These are phyloP conservation scores for Anneissia japonica DNA, from an alignment of 35 echinoderm and acorn worm species.

Conservation along the genomic window DNA sequence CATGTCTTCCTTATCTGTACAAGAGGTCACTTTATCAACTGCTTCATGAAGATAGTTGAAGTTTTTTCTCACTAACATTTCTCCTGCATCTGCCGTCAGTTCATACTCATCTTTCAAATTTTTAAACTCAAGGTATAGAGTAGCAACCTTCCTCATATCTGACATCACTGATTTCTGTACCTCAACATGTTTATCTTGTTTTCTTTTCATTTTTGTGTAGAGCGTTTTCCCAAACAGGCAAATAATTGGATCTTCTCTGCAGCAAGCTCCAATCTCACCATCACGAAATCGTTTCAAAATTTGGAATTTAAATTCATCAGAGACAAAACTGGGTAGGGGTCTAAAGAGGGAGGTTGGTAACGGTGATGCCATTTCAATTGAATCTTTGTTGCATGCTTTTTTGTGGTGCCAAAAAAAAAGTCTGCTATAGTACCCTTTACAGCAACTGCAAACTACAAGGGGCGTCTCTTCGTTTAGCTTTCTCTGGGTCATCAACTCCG, in stretches of 20 bases:
- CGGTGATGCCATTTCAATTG: neutral
- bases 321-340: neutral
- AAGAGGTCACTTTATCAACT: neutral
- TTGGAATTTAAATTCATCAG: neutral
- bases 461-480: neutral
- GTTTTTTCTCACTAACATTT: neutral
- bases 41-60: neutral
- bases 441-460: neutral
- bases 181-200: constrained; percentile 21
- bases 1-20: neutral
- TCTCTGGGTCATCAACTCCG: neutral
- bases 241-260: constrained; percentile 5
- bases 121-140: neutral
- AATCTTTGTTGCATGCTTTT: neutral
- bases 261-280: constrained; percentile 8
- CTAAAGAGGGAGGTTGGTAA: neutral
- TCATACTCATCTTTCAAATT: neutral
- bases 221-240: constrained; percentile 3
- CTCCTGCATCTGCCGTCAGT: neutral
- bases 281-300: constrained; percentile 8
- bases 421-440: neutral
- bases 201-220: constrained; percentile 11
- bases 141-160: neutral
- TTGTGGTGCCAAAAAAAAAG: neutral
- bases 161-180: constrained; percentile 17